These are phyloP conservation scores for Hippocampus comes DNA, from an alignment of 2,113 vertebrate species.

Conservation along the genomic window DNA sequence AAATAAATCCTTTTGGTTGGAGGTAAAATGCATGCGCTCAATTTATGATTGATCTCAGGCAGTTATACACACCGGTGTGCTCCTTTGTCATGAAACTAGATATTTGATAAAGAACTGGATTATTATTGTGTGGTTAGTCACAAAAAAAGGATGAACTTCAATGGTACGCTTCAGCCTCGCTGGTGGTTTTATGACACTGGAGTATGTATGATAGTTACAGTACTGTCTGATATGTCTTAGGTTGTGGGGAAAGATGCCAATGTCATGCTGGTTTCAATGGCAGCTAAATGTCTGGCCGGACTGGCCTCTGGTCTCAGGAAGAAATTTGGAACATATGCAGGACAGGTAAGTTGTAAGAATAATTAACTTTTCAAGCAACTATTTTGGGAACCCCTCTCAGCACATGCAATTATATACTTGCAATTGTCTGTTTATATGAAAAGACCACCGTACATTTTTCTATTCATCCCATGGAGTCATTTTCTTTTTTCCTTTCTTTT, in stretches of 20 bases:
- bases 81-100: no score
- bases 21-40: neutral
- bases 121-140: neutral
- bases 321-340: slow-evolving; percentile 95
- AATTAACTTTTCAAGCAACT: neutral
- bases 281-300: slow-evolving; percentile 91
- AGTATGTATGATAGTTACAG: neutral
- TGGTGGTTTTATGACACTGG: neutral
- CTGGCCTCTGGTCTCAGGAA: slow-evolving; percentile 90
- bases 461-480: neutral
- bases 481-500: neutral
- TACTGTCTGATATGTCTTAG: slow-evolving; percentile 56
- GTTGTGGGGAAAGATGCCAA: slow-evolving; percentile 97
- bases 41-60: neutral
- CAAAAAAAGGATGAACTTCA: neutral
- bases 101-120: neutral
- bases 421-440: neutral
- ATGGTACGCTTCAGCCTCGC: neutral
- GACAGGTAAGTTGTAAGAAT: slow-evolving; percentile 78
- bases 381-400: neutral
- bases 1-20: no score
- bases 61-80: neutral
- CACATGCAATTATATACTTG: no score
- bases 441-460: neutral
- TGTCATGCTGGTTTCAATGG: slow-evolving; percentile 92